Percentiles rank a stretch among this genome's conserved stretches.
These are phyloP conservation scores for Drosophila mojavensis DNA, from an alignment of 1,140 invertebrate species.

Conservation along the genomic window DNA sequence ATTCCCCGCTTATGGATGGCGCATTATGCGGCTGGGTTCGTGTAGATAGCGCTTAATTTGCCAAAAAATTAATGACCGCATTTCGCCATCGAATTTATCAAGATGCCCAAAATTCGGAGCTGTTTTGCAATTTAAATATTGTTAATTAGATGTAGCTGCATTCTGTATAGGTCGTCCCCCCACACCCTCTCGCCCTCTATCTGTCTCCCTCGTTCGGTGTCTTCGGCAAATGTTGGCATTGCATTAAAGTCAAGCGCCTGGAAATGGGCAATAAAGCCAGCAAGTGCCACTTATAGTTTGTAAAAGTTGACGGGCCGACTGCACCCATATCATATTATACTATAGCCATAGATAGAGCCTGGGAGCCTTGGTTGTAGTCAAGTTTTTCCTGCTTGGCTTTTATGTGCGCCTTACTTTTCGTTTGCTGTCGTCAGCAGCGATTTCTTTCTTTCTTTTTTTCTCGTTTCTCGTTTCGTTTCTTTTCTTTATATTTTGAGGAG, in stretches of 20 bases:
- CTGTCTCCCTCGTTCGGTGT: not conserved
- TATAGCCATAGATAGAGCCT: not conserved
- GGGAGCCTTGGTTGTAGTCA: conserved; percentile 4
- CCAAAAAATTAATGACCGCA: conserved; percentile 64
- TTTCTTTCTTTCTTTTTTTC: conserved; percentile 12
- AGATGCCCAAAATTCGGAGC: conserved; percentile 39
- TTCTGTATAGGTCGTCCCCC: not conserved
- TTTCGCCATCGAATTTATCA: conserved; percentile 61
- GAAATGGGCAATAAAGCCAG: conserved; percentile 17
- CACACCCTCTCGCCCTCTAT: not conserved
- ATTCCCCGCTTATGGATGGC: conserved; percentile 52
- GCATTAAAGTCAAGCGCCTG: conserved; percentile 39
- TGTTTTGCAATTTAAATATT: conserved; percentile 71
- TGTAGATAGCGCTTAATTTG: conserved; percentile 66
- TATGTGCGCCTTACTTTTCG: conserved; percentile 29
- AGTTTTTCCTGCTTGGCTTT: conserved; percentile 44
- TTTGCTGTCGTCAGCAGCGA: conserved; percentile 61
- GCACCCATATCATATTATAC: conserved; percentile 34
- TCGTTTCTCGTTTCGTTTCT: not conserved
- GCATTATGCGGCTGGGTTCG: conserved; percentile 17
- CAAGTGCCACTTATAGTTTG: conserved; percentile 32
- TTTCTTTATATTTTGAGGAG: not conserved
- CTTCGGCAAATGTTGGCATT: conserved; percentile 44
- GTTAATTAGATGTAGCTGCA: conserved; percentile 69
- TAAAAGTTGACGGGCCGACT: conserved; percentile 23